phyloP scores from a whole-genome alignment of 2,113 vertebrate genomes.

The Chaetorhynchus papuensis region DNA sequence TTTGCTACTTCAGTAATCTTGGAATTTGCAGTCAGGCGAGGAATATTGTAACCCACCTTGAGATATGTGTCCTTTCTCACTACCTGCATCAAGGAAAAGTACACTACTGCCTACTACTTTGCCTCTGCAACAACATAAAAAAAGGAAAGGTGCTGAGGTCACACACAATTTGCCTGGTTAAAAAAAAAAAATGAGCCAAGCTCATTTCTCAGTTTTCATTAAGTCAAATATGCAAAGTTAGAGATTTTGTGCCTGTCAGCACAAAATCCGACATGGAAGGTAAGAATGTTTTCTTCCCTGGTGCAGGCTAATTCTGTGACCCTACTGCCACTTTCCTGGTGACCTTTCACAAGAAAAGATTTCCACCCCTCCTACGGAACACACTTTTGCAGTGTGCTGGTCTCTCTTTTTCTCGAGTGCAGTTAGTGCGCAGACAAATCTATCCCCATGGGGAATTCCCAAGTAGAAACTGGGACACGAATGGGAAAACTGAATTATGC shows the following conservation, averaged over 20 bases:
- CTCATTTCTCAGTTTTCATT: neutral
- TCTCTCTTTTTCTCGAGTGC: neutral
- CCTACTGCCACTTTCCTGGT: neutral
- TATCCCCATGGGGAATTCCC: neutral
- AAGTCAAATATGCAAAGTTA: neutral
- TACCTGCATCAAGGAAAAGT: neutral
- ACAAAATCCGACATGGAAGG: neutral
- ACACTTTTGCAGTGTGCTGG: neutral
- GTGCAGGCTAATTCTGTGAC: neutral
- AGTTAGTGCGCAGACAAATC: neutral
- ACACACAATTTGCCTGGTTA: neutral
- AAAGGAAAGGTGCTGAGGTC: neutral
- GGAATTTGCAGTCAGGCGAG: neutral
- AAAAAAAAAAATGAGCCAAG: neutral
- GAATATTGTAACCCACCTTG: neutral
- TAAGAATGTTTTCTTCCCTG: neutral
- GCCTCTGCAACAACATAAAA: neutral
- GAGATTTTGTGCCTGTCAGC: neutral
- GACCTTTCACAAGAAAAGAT: neutral
- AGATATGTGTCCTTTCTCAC: neutral
- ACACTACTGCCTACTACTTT: neutral
- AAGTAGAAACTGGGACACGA: neutral
- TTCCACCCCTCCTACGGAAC: neutral
- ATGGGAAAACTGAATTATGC: neutral
- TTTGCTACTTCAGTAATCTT: neutral